Conservation (phyloP, 2,797 vertebrate genomes). For the Astyanax mexicanus region DNA sequence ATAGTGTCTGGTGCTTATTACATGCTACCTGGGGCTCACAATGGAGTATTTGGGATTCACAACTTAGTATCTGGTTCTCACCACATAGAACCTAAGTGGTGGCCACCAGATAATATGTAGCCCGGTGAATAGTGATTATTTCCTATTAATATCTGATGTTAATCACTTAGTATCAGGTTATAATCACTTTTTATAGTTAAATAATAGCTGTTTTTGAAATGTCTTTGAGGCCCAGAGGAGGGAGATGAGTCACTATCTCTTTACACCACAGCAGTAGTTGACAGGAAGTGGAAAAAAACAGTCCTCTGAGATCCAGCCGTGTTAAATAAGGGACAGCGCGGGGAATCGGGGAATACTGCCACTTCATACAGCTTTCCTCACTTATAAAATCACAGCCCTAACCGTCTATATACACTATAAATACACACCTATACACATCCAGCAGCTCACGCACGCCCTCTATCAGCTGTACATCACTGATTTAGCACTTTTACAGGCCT, state of each 20-base stretch:
- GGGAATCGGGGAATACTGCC: slow-evolving; percentile 71
- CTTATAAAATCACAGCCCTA: slow-evolving; percentile 64
- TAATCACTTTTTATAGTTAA: too few species aligned
- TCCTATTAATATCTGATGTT: too few species aligned
- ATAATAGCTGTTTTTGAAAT: too few species aligned
- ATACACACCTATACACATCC: slow-evolving; percentile 73
- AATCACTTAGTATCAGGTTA: too few species aligned
- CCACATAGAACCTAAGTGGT: too few species aligned
- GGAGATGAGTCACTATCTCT: slow-evolving; percentile 8
- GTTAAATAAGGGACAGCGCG: slow-evolving; percentile 50
- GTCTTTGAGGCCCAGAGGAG: slow-evolving; percentile 29
- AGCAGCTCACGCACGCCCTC: slow-evolving; percentile 60
- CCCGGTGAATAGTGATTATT: too few species aligned
- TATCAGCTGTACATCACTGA: slow-evolving; percentile 63
- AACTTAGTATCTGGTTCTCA: too few species aligned
- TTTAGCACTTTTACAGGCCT: slow-evolving; percentile 22
- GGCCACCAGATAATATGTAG: too few species aligned
- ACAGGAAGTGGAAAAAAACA: neutral
- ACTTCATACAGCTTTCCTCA: slow-evolving; percentile 56
- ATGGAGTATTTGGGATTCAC: too few species aligned
- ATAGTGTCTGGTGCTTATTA: too few species aligned
- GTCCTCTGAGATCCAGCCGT: slow-evolving; percentile 49
- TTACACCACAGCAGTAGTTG: neutral
- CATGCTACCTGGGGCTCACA: too few species aligned
- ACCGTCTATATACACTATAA: slow-evolving; percentile 55